Base-by-base conservation (phyloP, 2,797 vertebrate species). In the Schizothorax lantsangensis region DNA sequence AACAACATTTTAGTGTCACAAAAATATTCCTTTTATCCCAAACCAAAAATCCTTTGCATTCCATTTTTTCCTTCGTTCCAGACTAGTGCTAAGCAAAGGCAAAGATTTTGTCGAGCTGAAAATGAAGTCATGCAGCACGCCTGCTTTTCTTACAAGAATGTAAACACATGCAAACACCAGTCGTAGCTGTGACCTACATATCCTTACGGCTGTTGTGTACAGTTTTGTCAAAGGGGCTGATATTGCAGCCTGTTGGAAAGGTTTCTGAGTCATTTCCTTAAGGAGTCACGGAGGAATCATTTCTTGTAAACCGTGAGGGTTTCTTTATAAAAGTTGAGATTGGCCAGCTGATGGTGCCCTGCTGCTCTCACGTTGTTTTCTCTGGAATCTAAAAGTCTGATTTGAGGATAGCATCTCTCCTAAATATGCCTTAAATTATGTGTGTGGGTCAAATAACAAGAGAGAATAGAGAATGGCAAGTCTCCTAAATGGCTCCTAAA, bases 291-390 rank as follows among this genome's bases (percentile, higher is more conserved):
- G 66, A 80, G 77, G 84, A 73, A 80, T 80, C 26, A 73, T 62
- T 72, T 85, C 77, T 85, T 73, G 84, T 80, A 85, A 86, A 86
- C 79, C 33, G 11, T 81, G 40, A 54, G 54, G 36, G 54, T 74
- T 86, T 36, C 54, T 86, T 73, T 75, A 66, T 38, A 66, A 74
- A 72, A 15, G 54, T 69, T 73, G 52, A 49, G 66, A 85, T 85
- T 62, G 78, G 54, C 26, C 14, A 45, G 45, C 49, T 73, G 77
- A 79, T 80, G 66, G 84, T 85, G 85, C 15, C 79, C 33, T 54
- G 57, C 57, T 86, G 85, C 21, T 52, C 52, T 30, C 40, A 45
- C 43, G 0, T 40, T n/a, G 80, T 54, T 82, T 82, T 54, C 26
- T 54, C n/a, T 74, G 69, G 10, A n/a, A 85, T 79, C 23, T 30